Base-by-base conservation (phyloP, 2,888 invertebrate species). In the Aphelenchoides bicaudatus region DNA sequence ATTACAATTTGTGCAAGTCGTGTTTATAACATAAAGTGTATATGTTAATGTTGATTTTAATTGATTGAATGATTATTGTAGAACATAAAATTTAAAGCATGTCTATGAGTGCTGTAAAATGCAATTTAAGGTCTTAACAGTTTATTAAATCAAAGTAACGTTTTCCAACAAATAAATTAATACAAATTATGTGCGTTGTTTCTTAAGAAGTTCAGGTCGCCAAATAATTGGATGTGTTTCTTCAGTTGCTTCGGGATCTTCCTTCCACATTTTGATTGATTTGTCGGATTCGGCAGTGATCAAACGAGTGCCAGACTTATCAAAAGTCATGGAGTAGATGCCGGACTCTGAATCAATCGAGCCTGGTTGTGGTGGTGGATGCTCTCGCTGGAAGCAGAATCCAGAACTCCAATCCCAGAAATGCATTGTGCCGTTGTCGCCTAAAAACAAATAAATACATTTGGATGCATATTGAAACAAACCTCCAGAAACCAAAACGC, bases 361-460 rank as follows among this genome's bases (percentile, higher is more conserved):
- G 13, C 98, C 98, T 0, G 96, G 94, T 80, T 99, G 98, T 0
- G 91, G 92, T 1, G 90, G 89, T 3, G 61, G 55, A 31, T 67
- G 66, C 25, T 70, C 67, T 34, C 61, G 57, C 61, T 99, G 98
- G 83, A 96, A 99, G 82, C 98, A 98, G 79, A 96, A 96, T 0
- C 96, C 98, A 0, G 94, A 94, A 74, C 90, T 85, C 96, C 96
- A 98, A 80, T 98, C 98, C 96, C 96, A 98, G 75, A 90, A 88
- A 80, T 89, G 87, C 85, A 99, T 85, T 0, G 93, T 91, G 0
- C 98, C 98, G 79, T 98, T 98, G 80, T 99, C 96, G 23, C 91
- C 82, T 13, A 43, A 19, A 43, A n/a, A 43, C 5, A 16, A 39
- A 29, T 58, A 19, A 23, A 19, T 54, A 10, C 34, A 34, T 10